A percentile compares a stretch with the other conserved stretches of the same genome.
phyloP scores from a whole-genome alignment of 2,113 vertebrate species.

The Taurulus bubalis region DNA sequence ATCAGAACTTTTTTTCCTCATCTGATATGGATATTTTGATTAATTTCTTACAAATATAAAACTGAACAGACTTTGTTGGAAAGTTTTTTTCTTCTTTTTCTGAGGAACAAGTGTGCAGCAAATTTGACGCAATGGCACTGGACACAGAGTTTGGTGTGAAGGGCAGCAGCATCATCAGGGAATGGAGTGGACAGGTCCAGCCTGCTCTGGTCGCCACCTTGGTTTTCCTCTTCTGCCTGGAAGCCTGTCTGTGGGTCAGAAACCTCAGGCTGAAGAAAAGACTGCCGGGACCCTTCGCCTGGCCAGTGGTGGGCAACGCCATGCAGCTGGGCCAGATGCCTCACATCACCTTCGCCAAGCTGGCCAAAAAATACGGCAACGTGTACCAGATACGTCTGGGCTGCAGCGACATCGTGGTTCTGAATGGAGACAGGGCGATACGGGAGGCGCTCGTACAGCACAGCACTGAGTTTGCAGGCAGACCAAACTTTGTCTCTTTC shows the following conservation, averaged over 20 bases:
- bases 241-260: conserved; percentile 82
- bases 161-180: conserved; percentile 81
- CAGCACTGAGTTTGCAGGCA: conserved; percentile 86
- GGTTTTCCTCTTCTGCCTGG: conserved; percentile 81
- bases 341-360: conserved; percentile 83
- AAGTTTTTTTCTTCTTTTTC: conserved; percentile 28
- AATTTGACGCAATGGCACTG: conserved; percentile 70
- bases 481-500: conserved; percentile 89
- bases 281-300: conserved; percentile 86
- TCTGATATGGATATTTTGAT: conserved; percentile 48
- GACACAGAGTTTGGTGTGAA: conserved; percentile 80
- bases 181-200: conserved; percentile 82
- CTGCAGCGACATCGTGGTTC: conserved; percentile 85
- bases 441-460: conserved; percentile 84
- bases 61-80: conserved; percentile 32
- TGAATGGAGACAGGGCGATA: conserved; percentile 86
- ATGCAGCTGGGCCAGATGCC: conserved; percentile 89
- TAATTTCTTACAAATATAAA: conserved; percentile 11
- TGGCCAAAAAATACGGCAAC: conserved; percentile 85
- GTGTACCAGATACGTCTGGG: conserved; percentile 88
- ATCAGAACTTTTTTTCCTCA: conserved; percentile 30
- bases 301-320: conserved; percentile 87
- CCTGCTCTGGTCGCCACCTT: conserved; percentile 77
- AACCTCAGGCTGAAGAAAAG: conserved; percentile 73
- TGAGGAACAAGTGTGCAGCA: conserved; percentile 32